phyloP scores from a whole-genome alignment of 2,888 invertebrate genomes.

The Ditula angustiorana region DNA sequence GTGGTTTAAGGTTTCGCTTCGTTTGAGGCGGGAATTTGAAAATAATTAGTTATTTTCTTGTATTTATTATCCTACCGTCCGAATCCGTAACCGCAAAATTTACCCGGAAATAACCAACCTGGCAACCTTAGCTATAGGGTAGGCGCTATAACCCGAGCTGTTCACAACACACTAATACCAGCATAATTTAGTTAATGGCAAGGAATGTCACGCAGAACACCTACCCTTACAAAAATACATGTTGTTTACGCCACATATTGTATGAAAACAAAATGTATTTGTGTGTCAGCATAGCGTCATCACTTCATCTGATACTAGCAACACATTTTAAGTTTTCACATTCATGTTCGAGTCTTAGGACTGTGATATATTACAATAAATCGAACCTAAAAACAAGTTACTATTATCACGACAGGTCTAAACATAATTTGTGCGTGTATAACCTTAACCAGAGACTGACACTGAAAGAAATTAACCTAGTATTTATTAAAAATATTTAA shows the following conservation, averaged over 20 bases:
- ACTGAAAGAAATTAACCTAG: neutral
- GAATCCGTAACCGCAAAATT: too few species aligned
- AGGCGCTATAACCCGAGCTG: neutral
- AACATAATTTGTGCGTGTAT: constrained; percentile 4
- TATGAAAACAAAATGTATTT: neutral
- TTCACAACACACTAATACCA: neutral
- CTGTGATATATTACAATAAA: neutral
- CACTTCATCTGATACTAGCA: neutral
- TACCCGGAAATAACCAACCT: too few species aligned
- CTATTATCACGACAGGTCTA: neutral
- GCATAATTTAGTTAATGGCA: neutral
- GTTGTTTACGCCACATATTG: neutral
- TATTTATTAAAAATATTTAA: neutral
- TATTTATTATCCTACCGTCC: too few species aligned
- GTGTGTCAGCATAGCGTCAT: neutral
- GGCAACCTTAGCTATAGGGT: too few species aligned
- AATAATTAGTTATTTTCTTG: too few species aligned
- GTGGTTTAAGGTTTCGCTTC: too few species aligned
- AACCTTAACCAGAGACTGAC: neutral
- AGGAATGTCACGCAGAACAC: neutral
- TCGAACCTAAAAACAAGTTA: neutral
- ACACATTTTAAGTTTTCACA: neutral
- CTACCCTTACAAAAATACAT: neutral
- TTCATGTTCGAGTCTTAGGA: neutral
- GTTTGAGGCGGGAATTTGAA: too few species aligned